Evolutionary conservation across 2,888 invertebrate genomes (phyloP).

Genomic region (Ceriagrion tenellum): DNA sequence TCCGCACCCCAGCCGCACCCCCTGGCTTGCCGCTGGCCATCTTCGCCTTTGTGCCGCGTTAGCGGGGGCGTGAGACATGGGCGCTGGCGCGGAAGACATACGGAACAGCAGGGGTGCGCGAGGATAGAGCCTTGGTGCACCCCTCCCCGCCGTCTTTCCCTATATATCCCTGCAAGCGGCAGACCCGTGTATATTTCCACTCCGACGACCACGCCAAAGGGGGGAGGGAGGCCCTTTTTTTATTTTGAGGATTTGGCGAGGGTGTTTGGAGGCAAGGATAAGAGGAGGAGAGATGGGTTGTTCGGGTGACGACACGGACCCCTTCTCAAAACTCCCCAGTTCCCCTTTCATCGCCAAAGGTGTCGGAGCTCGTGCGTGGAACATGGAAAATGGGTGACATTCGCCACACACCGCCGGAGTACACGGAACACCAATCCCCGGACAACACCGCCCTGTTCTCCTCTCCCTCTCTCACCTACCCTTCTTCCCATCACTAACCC

Average conservation of each 20-base stretch:
- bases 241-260: not conserved
- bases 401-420: not conserved
- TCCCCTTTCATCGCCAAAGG: conserved; percentile 6
- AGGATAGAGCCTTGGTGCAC: not conserved
- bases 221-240: not conserved
- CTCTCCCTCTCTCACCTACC: not conserved
- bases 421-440: conserved; percentile 23
- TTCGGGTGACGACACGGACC: not conserved
- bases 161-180: conserved; percentile 19
- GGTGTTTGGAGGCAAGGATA: not conserved
- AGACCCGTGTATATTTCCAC: conserved; percentile 31
- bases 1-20: not conserved
- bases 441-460: not conserved
- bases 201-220: not conserved
- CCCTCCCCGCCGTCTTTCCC: not conserved
- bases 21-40: not conserved
- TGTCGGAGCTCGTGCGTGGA: conserved; percentile 56
- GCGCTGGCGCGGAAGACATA: not conserved
- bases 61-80: conserved; percentile 26
- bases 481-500: not conserved
- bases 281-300: not conserved
- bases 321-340: not conserved
- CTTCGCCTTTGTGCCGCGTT: conserved; percentile 16
- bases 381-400: conserved; percentile 59
- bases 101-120: not conserved